phyloP scores from a whole-genome alignment of 1,140 invertebrate genomes.

The Cyclina sinensis region DNA sequence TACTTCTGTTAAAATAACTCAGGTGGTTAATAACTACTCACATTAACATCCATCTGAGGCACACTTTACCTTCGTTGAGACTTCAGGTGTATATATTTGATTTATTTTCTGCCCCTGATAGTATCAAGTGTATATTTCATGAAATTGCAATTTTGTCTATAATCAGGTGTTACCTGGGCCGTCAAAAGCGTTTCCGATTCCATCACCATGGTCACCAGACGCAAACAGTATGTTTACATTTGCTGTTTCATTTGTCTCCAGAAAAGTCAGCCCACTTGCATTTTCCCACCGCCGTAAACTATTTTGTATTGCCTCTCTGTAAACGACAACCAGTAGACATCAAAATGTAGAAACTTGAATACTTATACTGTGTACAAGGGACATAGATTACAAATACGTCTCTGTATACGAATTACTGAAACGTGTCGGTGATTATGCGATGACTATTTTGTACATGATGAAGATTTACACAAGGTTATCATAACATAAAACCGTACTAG shows the following conservation, averaged over 20 bases:
- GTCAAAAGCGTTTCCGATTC: constrained; percentile 15
- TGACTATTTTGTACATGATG: no score
- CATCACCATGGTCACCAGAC: constrained; percentile 39
- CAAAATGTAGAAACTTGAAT: no score
- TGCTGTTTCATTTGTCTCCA: constrained; percentile 6
- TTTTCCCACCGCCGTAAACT: constrained; percentile 15
- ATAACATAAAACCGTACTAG: no score
- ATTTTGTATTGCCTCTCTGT: constrained; percentile 16
- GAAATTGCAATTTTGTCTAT: no score
- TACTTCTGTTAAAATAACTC: no score
- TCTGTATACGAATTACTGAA: background rate
- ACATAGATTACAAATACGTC: background rate
- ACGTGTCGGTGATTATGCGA: background rate
- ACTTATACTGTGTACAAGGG: background rate
- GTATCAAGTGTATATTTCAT: no score
- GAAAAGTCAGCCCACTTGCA: background rate
- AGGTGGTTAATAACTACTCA: no score
- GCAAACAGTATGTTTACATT: constrained; percentile 15
- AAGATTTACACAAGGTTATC: no score
- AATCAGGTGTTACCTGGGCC: constrained; percentile 13
- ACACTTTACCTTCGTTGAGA: no score
- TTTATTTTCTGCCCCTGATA: no score
- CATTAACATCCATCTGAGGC: no score
- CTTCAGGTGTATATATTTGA: no score
- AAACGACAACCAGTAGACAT: background rate